A percentile compares a stretch with the other conserved stretches of the same genome.
phyloP scores from a whole-genome alignment of 2,888 invertebrate species.

The Dermolepida albohirtum region DNA sequence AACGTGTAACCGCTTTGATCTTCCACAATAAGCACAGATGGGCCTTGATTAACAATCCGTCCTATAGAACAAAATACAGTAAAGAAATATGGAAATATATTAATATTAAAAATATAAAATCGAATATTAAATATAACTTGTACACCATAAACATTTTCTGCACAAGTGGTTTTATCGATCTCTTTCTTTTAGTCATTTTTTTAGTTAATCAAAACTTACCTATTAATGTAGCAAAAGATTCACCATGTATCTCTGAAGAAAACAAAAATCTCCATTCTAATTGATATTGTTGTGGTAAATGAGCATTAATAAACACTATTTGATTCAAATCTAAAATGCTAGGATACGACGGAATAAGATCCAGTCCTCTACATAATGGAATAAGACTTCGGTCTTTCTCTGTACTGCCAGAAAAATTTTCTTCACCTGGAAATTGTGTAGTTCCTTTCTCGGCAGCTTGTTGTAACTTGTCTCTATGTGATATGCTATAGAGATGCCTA shows the following conservation, averaged over 20 bases:
- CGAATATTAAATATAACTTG: no score
- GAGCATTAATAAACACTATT: constrained; percentile 83
- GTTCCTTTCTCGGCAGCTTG: constrained; percentile 55
- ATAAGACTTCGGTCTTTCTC: constrained; percentile 67
- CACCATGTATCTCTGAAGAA: constrained; percentile 88
- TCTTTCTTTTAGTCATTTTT: no score
- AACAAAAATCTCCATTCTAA: constrained; percentile 89
- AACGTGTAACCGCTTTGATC: constrained; percentile 86
- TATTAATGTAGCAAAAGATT: constrained; percentile 87
- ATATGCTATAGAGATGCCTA: constrained; percentile 68
- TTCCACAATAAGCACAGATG: constrained; percentile 86
- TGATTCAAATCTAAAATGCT: constrained; percentile 81
- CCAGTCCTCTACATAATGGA: constrained; percentile 72
- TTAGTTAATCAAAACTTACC: constrained; percentile 60
- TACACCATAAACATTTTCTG: no score
- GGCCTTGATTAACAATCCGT: constrained; percentile 82
- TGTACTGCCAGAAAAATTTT: constrained; percentile 54
- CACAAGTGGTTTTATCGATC: no score
- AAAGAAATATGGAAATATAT: no score
- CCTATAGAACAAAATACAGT: constrained; percentile 63
- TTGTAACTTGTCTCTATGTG: constrained; percentile 66
- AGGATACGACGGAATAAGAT: constrained; percentile 81
- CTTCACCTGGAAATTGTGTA: constrained; percentile 51
- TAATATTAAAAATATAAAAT: neutral
- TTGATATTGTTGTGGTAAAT: constrained; percentile 80